Base-by-base conservation (phyloP, 2,888 invertebrate genomes). In the Macropis europaea region DNA sequence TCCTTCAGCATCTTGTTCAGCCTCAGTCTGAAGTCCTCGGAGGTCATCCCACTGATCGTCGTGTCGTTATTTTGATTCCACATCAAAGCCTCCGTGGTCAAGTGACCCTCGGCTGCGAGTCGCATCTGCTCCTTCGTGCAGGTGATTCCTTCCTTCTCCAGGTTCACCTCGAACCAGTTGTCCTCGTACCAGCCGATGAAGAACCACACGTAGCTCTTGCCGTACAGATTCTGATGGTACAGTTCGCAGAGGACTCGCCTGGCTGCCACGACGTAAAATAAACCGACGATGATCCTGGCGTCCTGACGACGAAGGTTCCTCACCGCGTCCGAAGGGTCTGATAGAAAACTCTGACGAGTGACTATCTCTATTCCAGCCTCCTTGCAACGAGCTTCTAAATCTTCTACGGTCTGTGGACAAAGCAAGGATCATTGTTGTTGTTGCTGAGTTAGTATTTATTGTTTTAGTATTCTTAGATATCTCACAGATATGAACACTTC, bases 151-250 rank as follows among this genome's bases (percentile, higher is more conserved):
- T 97, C 97, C 64, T 95, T 94, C 80, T 95, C 95, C 76, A 97
- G 91, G 88, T 96, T 95, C 5, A 95, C 94, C 88, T 97, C 96
- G 90, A 97, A 99, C 99, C 99, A 99, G 88, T 99, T 98, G 90
- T 99, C 98, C 88, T 99, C 98, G 90, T 99, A 99, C 98, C 98
- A 99, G 66, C 97, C 99, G 84, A 99, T 99, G 90, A 99, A 98
- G 90, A 99, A 98, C 99, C 99, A 99, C 24, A 99, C 99, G 91
- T 99, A 97, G 38, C 96, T 96, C 83, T 97, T 96, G 13, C 99
- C 99, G 89, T 96, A 99, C 19, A 99, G 92, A 71, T 95, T 94
- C 87, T 98, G 96, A 87, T 97, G 97, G 91, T 97, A 98, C 83
- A 98, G 95, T 91, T 99, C 98, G 90, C 99, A 99, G 17, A 99